These are phyloP conservation scores for Cyclophora albipunctata DNA, from an alignment of 2,888 invertebrate genomes.

Conservation along the genomic window DNA sequence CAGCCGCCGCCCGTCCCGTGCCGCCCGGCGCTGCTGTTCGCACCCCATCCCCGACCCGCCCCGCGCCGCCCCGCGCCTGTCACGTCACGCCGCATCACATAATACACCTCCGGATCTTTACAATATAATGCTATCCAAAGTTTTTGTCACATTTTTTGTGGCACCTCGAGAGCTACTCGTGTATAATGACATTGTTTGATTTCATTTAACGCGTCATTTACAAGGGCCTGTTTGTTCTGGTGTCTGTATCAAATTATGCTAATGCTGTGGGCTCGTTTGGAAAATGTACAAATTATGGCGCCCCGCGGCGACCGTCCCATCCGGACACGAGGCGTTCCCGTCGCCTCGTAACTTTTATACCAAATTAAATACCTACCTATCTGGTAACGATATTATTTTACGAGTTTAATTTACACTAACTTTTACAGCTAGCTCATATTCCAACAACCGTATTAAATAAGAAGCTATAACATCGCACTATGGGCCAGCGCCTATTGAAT, in stretches of 20 bases:
- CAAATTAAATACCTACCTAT: too few relatives aligned
- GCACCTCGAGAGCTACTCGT: conserved; percentile 41
- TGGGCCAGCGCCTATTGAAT: too few relatives aligned
- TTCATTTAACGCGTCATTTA: conserved; percentile 64
- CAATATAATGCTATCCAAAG: conserved; percentile 7
- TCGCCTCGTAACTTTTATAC: too few relatives aligned
- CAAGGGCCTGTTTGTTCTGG: conserved; percentile 56
- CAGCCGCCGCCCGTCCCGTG: too few relatives aligned
- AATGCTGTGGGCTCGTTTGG: conserved; percentile 36
- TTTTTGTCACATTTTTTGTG: conserved; percentile 53
- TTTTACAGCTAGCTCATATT: too few relatives aligned
- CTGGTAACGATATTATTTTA: too few relatives aligned
- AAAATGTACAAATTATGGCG: conserved; percentile 2
- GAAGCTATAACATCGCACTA: too few relatives aligned
- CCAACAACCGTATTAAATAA: too few relatives aligned
- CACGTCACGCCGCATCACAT: background rate
- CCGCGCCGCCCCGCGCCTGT: background rate
- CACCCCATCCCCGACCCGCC: background rate
- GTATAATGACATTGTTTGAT: conserved; percentile 61
- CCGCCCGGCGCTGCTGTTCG: conserved; percentile 1
- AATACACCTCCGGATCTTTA: too few relatives aligned
- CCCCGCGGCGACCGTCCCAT: background rate
- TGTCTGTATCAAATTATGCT: conserved; percentile 51
- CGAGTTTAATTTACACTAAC: too few relatives aligned
- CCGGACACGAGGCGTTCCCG: background rate